Conservation (phyloP, 2,797 vertebrate species). For the Darevskia mixta region DNA sequence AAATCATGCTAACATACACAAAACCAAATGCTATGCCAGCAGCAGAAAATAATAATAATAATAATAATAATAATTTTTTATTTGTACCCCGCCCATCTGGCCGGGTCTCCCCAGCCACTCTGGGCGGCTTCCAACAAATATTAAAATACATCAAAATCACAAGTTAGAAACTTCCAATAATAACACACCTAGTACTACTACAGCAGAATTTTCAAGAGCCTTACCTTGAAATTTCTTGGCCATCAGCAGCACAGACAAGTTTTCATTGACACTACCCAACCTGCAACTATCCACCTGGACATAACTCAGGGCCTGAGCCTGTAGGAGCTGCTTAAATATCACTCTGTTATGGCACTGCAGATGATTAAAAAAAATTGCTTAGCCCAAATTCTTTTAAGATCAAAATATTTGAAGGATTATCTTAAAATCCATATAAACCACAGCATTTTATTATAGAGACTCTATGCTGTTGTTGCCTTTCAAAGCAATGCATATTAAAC, state of each 20-base stretch:
- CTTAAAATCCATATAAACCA: constrained; percentile 13
- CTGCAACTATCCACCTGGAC: constrained; percentile 91
- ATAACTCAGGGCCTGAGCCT: constrained; percentile 86
- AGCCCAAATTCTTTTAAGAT: constrained; percentile 26
- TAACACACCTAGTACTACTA: neutral
- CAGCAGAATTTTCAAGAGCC: constrained; percentile 23
- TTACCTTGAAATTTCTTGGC: constrained; percentile 87
- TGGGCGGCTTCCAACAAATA: too few species aligned
- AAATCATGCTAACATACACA: neutral
- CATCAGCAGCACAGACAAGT: constrained; percentile 87
- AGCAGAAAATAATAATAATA: too few species aligned
- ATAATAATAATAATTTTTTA: too few species aligned
- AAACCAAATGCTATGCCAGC: constrained; percentile 27
- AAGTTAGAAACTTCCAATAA: too few species aligned
- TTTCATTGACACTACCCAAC: constrained; percentile 89
- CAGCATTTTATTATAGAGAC: neutral
- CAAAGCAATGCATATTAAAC: neutral
- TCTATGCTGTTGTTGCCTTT: neutral
- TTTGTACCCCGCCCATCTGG: too few species aligned
- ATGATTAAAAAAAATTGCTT: constrained; percentile 24
- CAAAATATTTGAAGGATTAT: constrained; percentile 6
- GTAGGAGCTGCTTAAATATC: constrained; percentile 91
- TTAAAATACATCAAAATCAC: too few species aligned
- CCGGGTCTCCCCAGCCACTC: too few species aligned
- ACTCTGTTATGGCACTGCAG: constrained; percentile 84